Percentiles rank a stretch among this genome's conserved stretches.
Conservation (phyloP, 2,113 vertebrate species). For the Hassar affinis region DNA sequence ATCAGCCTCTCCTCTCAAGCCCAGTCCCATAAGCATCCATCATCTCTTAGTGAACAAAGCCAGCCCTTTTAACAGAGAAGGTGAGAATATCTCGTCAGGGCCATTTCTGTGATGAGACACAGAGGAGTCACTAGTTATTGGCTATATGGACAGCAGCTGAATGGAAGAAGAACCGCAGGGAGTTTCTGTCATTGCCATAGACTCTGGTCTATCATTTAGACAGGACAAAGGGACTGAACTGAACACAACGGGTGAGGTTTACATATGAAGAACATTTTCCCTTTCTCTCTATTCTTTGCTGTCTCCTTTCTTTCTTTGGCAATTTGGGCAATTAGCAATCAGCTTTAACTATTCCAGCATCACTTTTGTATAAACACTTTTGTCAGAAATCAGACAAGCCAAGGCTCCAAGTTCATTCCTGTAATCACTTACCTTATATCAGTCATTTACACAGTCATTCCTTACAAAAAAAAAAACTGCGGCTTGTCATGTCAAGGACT, state of each 20-base stretch:
- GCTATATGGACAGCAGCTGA: slow-evolving; percentile 27
- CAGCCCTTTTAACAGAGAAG: slow-evolving; percentile 24
- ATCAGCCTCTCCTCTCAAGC: background rate
- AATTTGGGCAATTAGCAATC: background rate
- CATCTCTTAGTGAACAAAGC: slow-evolving; percentile 36
- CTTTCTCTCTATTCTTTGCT: slow-evolving; percentile 11
- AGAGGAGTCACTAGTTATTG: slow-evolving; percentile 35
- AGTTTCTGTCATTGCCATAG: slow-evolving; percentile 49
- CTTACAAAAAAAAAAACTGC: background rate
- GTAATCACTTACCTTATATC: background rate
- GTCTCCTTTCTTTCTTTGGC: slow-evolving; percentile 30
- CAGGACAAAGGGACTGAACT: slow-evolving; percentile 48
- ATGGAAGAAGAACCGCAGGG: slow-evolving; percentile 41
- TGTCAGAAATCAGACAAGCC: background rate
- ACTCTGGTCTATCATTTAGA: slow-evolving; percentile 56
- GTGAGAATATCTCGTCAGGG: slow-evolving; percentile 26
- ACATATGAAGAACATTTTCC: slow-evolving; percentile 36
- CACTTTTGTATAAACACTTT: background rate
- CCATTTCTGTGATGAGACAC: slow-evolving; percentile 28
- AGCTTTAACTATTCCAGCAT: background rate
- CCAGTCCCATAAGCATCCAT: slow-evolving; percentile 15
- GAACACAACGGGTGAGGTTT: slow-evolving; percentile 50
- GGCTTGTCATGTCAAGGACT: background rate
- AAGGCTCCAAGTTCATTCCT: background rate
- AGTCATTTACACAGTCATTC: background rate